These are phyloP conservation scores for Heterochromis multidens DNA, from an alignment of 2,113 vertebrate species.

Conservation along the genomic window DNA sequence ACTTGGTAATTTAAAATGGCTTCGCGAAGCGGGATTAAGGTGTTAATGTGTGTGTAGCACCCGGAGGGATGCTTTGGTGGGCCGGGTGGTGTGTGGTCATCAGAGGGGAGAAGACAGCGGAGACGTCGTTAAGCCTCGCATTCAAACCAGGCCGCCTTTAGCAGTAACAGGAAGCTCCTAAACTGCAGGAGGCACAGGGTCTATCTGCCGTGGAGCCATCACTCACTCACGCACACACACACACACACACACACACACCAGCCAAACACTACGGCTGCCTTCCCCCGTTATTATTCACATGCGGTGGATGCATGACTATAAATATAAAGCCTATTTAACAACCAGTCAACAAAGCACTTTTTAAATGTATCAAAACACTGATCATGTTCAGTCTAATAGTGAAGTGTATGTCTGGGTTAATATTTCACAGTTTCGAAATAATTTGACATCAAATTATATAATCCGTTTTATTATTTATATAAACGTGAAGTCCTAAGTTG, in stretches of 20 bases:
- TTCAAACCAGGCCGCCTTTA: conserved; percentile 70
- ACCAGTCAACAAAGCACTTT: background rate
- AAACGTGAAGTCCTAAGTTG: background rate
- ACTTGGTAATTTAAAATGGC: background rate
- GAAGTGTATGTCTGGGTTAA: background rate
- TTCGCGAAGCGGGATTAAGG: background rate
- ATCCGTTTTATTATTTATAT: background rate
- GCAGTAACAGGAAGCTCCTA: conserved; percentile 63
- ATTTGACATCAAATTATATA: background rate
- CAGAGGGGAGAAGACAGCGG: background rate
- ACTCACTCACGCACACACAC: background rate
- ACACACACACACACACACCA: no score
- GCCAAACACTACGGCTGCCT: no score
- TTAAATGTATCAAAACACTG: background rate
- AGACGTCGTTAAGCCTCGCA: conserved; percentile 27
- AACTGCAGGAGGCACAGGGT: conserved; percentile 16
- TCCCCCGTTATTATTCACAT: no score
- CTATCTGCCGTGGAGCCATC: background rate
- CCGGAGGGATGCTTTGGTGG: background rate
- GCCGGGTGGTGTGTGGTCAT: background rate
- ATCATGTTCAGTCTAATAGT: background rate
- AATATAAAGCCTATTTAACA: background rate
- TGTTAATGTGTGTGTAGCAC: no score
- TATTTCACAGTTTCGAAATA: background rate
- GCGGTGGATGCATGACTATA: no score